Evolutionary conservation across 2,888 invertebrate genomes (phyloP), one percentile per base, ranked within the genome.

Genomic region (Caprella mutica): DNA sequence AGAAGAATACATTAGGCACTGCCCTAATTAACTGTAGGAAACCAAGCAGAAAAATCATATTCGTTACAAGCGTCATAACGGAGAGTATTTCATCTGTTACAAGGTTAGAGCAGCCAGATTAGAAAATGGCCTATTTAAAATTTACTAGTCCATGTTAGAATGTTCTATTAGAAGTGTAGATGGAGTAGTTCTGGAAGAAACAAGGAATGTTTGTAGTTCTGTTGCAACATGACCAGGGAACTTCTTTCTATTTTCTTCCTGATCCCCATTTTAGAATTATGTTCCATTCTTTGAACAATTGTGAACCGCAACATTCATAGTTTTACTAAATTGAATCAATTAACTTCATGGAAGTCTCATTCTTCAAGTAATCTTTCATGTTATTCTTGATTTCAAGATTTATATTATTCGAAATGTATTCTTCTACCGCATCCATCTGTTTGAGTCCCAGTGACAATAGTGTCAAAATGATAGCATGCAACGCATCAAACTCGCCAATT

Each of bases 311-410:
- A 44, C 44, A 44, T 26, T 44, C 8, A 2, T 21, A 44, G 9
- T 44, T 27, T 9, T 26, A 27, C 26, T 44, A 27, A 14, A 44
- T 3, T n/a, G 24, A 24, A 14, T 44, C 44, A 5, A 44, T 44
- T 14, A 44, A 26, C 5, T 44, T 44, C 44, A 44, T 44, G 5
- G 44, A 44, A 5, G 12, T 5, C 5, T n/a, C 24, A 27, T 26
- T 44, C 8, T 44, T 44, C 8, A 44, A 26, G 44, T 44, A 44
- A 26, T 44, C 24, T 44, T 26, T 24, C 44, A 44, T 44, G 2
- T 44, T n/a, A 8, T 24, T 8, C 26, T 14, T 44, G 44, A 24
- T 26, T 6, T 44, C 27, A 12, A 26, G 26, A 8, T 26, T 5
- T 14, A 44, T 14, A 26, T 44, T 27, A 26, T 44, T 17, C 44